Conservation (phyloP, 2,888 invertebrate genomes). For the Drosophila infuscata region DNA sequence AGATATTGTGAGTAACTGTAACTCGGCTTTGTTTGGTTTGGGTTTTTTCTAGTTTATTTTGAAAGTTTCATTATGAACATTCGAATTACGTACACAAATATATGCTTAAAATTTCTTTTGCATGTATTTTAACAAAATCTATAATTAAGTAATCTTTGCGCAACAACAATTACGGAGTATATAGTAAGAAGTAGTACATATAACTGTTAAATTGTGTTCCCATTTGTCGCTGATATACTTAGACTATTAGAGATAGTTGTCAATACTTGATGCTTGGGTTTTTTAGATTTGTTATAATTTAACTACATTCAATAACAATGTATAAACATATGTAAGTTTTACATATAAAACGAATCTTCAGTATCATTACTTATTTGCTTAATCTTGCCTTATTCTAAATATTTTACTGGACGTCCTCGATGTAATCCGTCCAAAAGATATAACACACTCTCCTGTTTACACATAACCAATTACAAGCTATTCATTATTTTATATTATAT, state of each 20-base stretch:
- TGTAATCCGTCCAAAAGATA: constrained; percentile 13
- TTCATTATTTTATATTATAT: constrained; percentile 13
- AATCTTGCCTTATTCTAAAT: constrained; percentile 37
- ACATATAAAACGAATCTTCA: constrained; percentile 24
- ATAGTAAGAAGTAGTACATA: constrained; percentile 22
- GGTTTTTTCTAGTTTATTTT: constrained; percentile 29
- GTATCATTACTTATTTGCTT: constrained; percentile 18
- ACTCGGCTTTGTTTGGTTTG: constrained; percentile 23
- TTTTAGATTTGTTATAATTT: constrained; percentile 49
- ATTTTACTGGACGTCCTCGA: constrained; percentile 41
- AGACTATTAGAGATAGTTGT: constrained; percentile 34
- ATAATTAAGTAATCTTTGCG: constrained; percentile 22
- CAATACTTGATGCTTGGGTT: constrained; percentile 24
- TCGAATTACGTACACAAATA: constrained; percentile 78
- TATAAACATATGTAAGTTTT: constrained; percentile 54
- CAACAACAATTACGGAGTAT: constrained; percentile 39
- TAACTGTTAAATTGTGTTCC: constrained; percentile 59
- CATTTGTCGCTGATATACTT: constrained; percentile 57
- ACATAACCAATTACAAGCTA: constrained; percentile 10
- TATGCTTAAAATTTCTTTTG: constrained; percentile 46
- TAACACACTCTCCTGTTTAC: constrained; percentile 23
- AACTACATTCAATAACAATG: constrained; percentile 74
- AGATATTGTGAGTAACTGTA: constrained; percentile 36
- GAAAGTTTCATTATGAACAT: constrained; percentile 55
- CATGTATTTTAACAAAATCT: constrained; percentile 43